These are phyloP conservation scores for Tiliqua scincoides DNA, from an alignment of 2,113 vertebrate genomes.

Conservation along the genomic window DNA sequence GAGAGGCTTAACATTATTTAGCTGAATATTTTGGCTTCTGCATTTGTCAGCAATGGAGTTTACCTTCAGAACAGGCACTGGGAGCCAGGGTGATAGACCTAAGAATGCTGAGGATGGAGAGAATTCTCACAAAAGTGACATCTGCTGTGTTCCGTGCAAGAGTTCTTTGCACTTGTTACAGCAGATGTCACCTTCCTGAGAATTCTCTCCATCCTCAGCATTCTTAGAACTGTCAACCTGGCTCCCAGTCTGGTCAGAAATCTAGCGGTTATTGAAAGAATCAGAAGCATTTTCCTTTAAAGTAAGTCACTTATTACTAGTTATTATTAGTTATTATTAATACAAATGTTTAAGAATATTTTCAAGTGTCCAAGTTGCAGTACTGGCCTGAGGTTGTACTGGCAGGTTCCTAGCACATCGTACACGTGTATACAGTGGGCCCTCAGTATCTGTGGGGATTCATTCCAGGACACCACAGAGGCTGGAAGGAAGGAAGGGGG, in stretches of 20 bases:
- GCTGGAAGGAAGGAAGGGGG: no score
- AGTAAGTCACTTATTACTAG: neutral
- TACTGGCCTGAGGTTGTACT: no score
- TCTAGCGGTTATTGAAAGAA: no score
- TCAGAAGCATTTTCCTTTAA: neutral
- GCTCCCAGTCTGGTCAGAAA: neutral
- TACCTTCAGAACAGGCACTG: neutral
- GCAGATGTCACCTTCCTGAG: neutral
- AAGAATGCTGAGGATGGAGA: neutral
- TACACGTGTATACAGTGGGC: no score
- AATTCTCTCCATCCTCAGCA: neutral
- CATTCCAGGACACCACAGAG: no score
- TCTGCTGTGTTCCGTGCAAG: neutral
- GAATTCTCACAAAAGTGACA: neutral
- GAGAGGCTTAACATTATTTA: neutral
- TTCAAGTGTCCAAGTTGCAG: no score
- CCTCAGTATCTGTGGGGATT: no score
- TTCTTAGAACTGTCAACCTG: no score
- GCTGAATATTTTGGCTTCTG: neutral
- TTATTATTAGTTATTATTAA: no score
- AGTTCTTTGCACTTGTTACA: no score
- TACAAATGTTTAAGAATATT: no score
- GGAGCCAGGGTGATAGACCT: neutral
- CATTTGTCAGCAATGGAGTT: neutral
- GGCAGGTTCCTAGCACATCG: no score